Evolutionary conservation across 2,113 vertebrate species (phyloP), one percentile per base, ranked within the genome.

Genomic region (Anhinga rufa): DNA sequence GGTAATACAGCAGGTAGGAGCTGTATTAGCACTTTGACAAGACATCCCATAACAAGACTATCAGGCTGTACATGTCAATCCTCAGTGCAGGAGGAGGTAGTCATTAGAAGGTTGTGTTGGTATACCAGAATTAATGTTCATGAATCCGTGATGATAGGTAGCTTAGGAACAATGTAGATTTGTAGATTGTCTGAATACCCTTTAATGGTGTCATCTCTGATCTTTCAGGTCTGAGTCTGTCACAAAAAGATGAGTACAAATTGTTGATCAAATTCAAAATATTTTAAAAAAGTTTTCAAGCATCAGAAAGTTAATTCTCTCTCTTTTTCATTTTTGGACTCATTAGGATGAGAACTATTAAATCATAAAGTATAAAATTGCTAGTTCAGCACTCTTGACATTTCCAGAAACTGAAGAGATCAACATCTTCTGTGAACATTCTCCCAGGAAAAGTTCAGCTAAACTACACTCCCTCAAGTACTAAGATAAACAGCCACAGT

Each of bases 11-110:
- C 57, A 82, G 34, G 93, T 38, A 92, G 66, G 28, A 95, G 42
- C 66, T 87, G 55, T 58, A 82, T 44, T 82, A 82, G 71, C 81
- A 71, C 66, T 84, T 82, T 65, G 49, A 76, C n/a, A 79, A 79
- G 92, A 72, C 54, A 82, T 16, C 34, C 58, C 46, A 14, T 54
- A 92, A 94, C 86, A 87, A 85, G 96, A 87, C 75, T 87, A 60
- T 95, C 92, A 95, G 62, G 95, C 89, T 95, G 78, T 83, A 51
- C 81, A 51, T 28, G 89, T 95, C 91, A 97, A 42, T 94, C 89
- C 54, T 91, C 94, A 71, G 66, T 40, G 58, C n/a, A 19, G 40
- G 54, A 82, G 31, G 25, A 89, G 22, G 58, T 91, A 93, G 89
- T 97, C 91, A 96, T 95, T 92, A 95, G 54, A 80, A 84, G 82